Evolutionary conservation across 2,888 invertebrate species (phyloP).

Genomic region (Nemoura dubitans): DNA sequence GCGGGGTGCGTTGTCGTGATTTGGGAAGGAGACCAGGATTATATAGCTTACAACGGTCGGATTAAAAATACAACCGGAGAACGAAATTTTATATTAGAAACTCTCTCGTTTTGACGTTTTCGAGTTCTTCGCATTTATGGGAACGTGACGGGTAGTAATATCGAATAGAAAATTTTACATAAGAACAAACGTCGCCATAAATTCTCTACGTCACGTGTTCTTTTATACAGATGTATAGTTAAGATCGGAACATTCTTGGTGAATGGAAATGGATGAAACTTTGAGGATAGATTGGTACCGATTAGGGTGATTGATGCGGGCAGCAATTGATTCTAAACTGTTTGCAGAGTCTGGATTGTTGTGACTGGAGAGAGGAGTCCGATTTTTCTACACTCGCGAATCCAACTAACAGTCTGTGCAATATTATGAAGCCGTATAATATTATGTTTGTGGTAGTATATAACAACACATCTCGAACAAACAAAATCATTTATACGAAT

Average conservation of each 20-base stretch:
- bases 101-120: not conserved
- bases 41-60: not conserved
- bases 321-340: not conserved
- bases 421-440: not conserved
- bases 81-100: not conserved
- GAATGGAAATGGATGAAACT: not conserved
- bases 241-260: not conserved
- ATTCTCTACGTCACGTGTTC: not conserved
- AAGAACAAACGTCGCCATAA: not conserved
- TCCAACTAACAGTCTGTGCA: not conserved
- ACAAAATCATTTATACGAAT: too few species aligned
- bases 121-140: not conserved
- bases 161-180: not conserved
- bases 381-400: not conserved
- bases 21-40: not conserved
- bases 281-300: not conserved
- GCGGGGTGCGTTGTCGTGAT: constrained; percentile 8
- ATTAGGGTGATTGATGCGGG: not conserved
- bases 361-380: constrained; percentile 2
- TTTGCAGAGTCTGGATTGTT: not conserved
- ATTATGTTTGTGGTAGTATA: constrained; percentile 1
- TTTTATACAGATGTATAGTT: not conserved
- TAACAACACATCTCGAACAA: too few species aligned
- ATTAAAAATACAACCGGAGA: not conserved
- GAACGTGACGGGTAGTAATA: not conserved